Evolutionary conservation across 2,888 invertebrate species (phyloP).

Genomic region (Lissocephala sabroskyi): DNA sequence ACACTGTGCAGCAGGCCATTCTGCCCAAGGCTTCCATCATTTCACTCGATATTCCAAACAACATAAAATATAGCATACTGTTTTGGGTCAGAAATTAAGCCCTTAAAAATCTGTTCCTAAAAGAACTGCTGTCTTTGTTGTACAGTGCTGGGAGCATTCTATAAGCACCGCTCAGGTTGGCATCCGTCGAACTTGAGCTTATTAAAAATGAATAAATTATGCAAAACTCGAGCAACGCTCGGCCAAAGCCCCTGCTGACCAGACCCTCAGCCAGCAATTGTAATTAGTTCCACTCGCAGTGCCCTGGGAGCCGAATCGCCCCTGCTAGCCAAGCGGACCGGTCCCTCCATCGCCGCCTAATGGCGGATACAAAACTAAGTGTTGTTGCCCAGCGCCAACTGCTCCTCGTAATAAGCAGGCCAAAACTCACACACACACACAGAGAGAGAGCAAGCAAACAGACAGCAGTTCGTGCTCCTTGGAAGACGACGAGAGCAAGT

Average conservation of each 20-base stretch:
- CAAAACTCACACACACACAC: not conserved
- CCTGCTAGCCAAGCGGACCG: not conserved
- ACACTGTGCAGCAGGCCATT: too few species aligned
- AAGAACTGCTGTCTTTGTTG: too few species aligned
- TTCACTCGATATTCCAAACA: too few species aligned
- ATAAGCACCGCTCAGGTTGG: constrained; percentile 18
- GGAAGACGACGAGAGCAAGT: too few species aligned
- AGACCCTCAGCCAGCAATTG: not conserved
- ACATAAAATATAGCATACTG: too few species aligned
- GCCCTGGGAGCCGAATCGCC: too few species aligned
- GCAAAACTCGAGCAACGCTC: constrained; percentile 42
- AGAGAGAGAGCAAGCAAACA: not conserved
- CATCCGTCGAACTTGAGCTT: constrained; percentile 28
- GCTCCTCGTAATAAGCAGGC: constrained; percentile 11
- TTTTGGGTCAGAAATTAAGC: too few species aligned
- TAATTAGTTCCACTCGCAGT: not conserved
- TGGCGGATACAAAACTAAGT: constrained; percentile 5
- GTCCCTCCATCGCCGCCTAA: too few species aligned
- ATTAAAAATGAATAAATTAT: constrained; percentile 65
- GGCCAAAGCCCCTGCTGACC: not conserved
- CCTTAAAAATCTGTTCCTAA: too few species aligned
- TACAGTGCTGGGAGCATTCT: not conserved
- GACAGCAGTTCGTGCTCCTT: not conserved
- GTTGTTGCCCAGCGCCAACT: constrained; percentile 5
- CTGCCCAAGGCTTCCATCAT: too few species aligned